phyloP scores from a whole-genome alignment of 1,140 invertebrate species.

The Battus philenor region DNA sequence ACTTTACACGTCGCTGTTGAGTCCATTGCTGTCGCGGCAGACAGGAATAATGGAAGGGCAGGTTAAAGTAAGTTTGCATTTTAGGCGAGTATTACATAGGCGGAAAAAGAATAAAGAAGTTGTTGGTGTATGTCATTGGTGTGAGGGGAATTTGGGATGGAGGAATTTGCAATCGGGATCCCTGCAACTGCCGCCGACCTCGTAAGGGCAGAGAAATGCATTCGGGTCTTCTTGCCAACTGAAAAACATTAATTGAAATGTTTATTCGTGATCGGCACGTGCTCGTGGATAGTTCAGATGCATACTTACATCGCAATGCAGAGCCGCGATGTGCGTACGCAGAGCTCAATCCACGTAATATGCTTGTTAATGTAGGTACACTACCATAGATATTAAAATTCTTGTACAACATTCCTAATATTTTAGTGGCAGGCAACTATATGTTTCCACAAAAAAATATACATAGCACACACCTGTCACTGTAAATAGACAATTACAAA shows the following conservation, averaged over 20 bases:
- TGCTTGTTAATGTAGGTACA: constrained; percentile 18
- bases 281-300: constrained; percentile 39
- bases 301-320: constrained; percentile 57
- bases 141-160: constrained; percentile 48
- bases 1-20: constrained; percentile 56
- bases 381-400: neutral
- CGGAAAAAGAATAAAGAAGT: neutral
- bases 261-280: constrained; percentile 12
- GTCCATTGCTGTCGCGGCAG: constrained; percentile 28
- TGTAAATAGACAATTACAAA: constrained; percentile 16
- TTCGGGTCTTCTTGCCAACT: constrained; percentile 68
- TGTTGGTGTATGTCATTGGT: constrained; percentile 39
- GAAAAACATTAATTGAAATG: constrained; percentile 46
- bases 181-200: constrained; percentile 69
- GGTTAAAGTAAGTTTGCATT: constrained; percentile 2
- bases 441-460: constrained; percentile 7
- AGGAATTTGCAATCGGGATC: constrained; percentile 71
- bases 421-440: constrained; percentile 6
- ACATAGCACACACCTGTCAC: constrained; percentile 10
- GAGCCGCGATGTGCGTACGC: constrained; percentile 51
- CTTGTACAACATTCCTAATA: constrained; percentile 12
- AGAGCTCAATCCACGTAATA: constrained; percentile 41
- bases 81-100: constrained; percentile 2
- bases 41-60: constrained; percentile 7
- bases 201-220: constrained; percentile 69